Percentiles rank a stretch among this genome's conserved stretches.
Evolutionary conservation across 2,888 invertebrate species (phyloP).

Genomic region (Lysandra bellargus): DNA sequence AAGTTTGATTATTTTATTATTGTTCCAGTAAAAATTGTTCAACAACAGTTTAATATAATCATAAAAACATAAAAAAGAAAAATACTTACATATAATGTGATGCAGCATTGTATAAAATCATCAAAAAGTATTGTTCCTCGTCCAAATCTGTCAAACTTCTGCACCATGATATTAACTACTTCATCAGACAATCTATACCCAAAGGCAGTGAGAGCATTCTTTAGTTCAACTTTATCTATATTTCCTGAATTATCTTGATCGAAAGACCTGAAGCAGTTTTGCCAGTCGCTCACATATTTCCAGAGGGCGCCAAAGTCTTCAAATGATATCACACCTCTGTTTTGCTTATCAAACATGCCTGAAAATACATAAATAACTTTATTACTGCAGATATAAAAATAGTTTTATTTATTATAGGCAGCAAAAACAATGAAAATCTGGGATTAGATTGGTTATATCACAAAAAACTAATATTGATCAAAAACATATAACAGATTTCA

Average conservation of each 20-base stretch:
- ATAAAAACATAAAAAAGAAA: not conserved
- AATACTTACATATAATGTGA: slow-evolving; percentile 92
- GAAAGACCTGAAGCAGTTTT: slow-evolving; percentile 95
- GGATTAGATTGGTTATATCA: no score
- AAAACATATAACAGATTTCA: no score
- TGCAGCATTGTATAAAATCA: slow-evolving; percentile 98
- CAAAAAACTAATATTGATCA: no score
- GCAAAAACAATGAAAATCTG: no score
- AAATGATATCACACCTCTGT: slow-evolving; percentile 93
- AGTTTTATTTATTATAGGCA: no score
- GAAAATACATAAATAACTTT: slow-evolving; percentile 51
- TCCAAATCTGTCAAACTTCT: slow-evolving; percentile 97
- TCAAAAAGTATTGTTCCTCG: slow-evolving; percentile 96
- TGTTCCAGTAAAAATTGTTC: not conserved
- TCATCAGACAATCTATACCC: slow-evolving; percentile 93
- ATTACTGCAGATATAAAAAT: not conserved
- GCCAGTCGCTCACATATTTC: slow-evolving; percentile 99
- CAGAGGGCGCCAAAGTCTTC: slow-evolving; percentile 97
- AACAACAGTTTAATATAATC: not conserved
- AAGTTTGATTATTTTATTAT: no score
- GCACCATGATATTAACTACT: slow-evolving; percentile 88
- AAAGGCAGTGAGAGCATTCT: slow-evolving; percentile 93
- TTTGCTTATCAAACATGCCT: slow-evolving; percentile 96
- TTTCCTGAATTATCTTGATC: slow-evolving; percentile 96
- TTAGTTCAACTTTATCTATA: slow-evolving; percentile 94